phyloP scores from a whole-genome alignment of 2,888 invertebrate species.

The Cephus nigrinus region DNA sequence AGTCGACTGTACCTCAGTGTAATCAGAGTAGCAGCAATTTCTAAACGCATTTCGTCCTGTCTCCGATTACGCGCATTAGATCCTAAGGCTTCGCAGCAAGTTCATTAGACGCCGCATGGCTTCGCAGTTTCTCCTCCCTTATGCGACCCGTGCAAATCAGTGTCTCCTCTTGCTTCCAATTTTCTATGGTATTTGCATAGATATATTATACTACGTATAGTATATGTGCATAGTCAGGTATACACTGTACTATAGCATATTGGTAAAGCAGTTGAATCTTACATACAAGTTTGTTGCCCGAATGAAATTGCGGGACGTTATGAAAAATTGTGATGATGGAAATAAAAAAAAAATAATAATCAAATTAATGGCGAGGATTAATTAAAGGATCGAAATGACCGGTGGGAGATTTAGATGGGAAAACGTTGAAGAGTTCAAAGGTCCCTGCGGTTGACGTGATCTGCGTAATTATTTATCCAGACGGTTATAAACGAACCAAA shows the following conservation, averaged over 20 bases:
- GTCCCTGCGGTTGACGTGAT: neutral
- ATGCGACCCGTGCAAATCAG: neutral
- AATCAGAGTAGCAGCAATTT: constrained; percentile 4
- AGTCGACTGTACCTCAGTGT: neutral
- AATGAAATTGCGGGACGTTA: neutral
- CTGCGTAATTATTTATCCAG: neutral
- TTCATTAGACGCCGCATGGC: constrained; percentile 30
- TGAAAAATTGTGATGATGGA: neutral
- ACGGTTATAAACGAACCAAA: neutral
- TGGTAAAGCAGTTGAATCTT: neutral
- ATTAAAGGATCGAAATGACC: neutral
- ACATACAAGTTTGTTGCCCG: neutral
- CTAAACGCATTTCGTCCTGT: constrained; percentile 13
- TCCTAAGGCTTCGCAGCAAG: constrained; percentile 36
- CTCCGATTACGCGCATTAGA: constrained; percentile 33
- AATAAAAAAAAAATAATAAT: neutral
- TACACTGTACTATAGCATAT: neutral
- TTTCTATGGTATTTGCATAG: neutral
- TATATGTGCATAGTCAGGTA: neutral
- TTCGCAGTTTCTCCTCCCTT: constrained; percentile 1
- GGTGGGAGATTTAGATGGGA: neutral
- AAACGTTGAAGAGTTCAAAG: neutral
- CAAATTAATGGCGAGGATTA: neutral
- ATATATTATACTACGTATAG: neutral
- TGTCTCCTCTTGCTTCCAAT: neutral